A percentile compares a stretch with the other conserved stretches of the same genome.
These are phyloP conservation scores for Eulithis prunata DNA, from an alignment of 2,888 invertebrate genomes.

Conservation along the genomic window DNA sequence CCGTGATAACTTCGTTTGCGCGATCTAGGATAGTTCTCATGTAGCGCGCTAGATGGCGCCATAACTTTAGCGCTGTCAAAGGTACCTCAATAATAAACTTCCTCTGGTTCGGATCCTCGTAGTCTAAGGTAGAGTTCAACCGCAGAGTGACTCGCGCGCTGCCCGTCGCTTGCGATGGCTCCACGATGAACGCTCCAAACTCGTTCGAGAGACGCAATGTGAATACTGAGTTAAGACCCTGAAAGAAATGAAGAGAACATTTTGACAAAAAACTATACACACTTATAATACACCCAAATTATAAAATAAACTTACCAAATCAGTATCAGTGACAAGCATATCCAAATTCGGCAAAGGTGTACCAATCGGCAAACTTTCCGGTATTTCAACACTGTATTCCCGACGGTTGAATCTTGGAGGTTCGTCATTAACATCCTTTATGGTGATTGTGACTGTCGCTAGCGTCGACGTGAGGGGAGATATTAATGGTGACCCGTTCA, in stretches of 20 bases:
- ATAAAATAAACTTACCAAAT: conserved; percentile 86
- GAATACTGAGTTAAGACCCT: conserved; percentile 93
- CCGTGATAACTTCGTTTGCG: too few species aligned
- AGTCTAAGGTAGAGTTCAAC: conserved; percentile 92
- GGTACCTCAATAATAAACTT: conserved; percentile 93
- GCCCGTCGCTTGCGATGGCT: conserved; percentile 91
- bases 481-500: conserved; percentile 88
- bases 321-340: conserved; percentile 94
- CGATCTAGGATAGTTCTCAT: too few species aligned
- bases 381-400: conserved; percentile 91
- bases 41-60: neutral
- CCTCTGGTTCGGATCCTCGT: conserved; percentile 95
- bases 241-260: too few species aligned
- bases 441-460: conserved; percentile 91
- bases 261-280: too few species aligned
- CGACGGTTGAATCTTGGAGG: conserved; percentile 92
- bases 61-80: too few species aligned
- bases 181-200: conserved; percentile 92
- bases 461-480: conserved; percentile 88
- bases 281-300: neutral
- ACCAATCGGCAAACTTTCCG: conserved; percentile 92
- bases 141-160: conserved; percentile 92
- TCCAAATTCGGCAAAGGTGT: conserved; percentile 92
- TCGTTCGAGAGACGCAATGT: conserved; percentile 91
- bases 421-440: conserved; percentile 95